A percentile compares a stretch with the other conserved stretches of the same genome.
Evolutionary conservation across 2,888 invertebrate species (phyloP).

Genomic region (Sinohyriopsis cumingii): DNA sequence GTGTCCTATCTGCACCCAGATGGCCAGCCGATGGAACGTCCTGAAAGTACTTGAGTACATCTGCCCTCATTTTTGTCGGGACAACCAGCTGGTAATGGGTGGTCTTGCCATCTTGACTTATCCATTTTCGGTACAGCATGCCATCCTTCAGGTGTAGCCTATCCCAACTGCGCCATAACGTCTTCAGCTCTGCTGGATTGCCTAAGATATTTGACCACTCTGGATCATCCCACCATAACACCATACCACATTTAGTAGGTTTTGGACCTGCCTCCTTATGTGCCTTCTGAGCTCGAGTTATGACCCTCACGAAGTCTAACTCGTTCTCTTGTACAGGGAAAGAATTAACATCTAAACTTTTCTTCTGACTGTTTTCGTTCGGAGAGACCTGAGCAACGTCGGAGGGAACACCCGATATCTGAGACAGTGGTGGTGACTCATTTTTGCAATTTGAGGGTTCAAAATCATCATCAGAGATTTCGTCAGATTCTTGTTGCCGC

Average conservation of each 20-base stretch:
- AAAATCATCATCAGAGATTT: not conserved
- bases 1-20: constrained; percentile 7
- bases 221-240: not conserved
- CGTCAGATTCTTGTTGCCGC: no score
- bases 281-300: not conserved
- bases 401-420: no score
- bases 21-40: constrained; percentile 15
- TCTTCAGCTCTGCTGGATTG: not conserved
- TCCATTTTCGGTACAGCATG: not conserved
- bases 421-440: no score
- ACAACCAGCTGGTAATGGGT: constrained; percentile 5
- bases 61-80: not conserved
- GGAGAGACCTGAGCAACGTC: no score
- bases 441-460: not conserved
- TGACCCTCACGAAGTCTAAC: no score
- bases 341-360: no score
- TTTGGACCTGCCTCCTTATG: not conserved
- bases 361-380: no score
- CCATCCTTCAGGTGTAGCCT: not conserved
- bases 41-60: constrained; percentile 5
- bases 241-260: not conserved
- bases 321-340: no score
- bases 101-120: not conserved
- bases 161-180: constrained; percentile 1
- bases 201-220: not conserved